Base-by-base conservation (phyloP, 2,888 invertebrate species). In the Agapostemon virescens region DNA sequence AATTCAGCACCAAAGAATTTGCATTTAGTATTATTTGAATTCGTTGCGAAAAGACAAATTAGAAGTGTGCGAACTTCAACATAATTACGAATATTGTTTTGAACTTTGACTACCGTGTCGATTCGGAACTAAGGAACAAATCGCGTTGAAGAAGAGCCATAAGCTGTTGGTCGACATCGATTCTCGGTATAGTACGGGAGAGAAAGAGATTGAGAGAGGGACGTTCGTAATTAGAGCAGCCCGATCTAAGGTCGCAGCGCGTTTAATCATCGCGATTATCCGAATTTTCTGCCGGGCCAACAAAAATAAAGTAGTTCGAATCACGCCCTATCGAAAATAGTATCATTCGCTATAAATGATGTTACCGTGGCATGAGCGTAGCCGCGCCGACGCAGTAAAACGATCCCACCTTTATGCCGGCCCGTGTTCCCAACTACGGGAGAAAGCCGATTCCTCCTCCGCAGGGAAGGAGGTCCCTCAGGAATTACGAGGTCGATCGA, bases 281-380 rank as follows among this genome's bases (percentile, higher is more conserved):
- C 71, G 52, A 71, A 61, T 74, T 61, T 69, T 69, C 72, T 58
- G 42, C 58, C 78, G 69, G 69, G 83, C 58, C 66, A 55, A 70
- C 82, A 38, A 82, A 78, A 82, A 82, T 82, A 82, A 52, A 82
- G 71, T 66, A 23, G 72, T 58, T 55, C 68, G 61, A 77, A 64
- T 74, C 66, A 68, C 71, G 64, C 74, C 77, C 74, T 52, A 82
- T 82, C 82, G 74, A 71, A 82, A 82, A 82, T 82, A 82, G 82
- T 82, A 67, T 68, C 83, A 33, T 58, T 36, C 40, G 77, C 81
- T 82, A 82, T 82, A 82, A 82, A 77, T 66, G 82, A 82, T 82
- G 66, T 82, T 77, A 73, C 68, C 78, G 61, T 49, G 38, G 68
- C 55, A 40, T 36, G 66, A 58, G 58, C 67, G 63, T 23, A 40